phyloP scores from a whole-genome alignment of 1,140 invertebrate species.

The Lordiphosa clarofinis region DNA sequence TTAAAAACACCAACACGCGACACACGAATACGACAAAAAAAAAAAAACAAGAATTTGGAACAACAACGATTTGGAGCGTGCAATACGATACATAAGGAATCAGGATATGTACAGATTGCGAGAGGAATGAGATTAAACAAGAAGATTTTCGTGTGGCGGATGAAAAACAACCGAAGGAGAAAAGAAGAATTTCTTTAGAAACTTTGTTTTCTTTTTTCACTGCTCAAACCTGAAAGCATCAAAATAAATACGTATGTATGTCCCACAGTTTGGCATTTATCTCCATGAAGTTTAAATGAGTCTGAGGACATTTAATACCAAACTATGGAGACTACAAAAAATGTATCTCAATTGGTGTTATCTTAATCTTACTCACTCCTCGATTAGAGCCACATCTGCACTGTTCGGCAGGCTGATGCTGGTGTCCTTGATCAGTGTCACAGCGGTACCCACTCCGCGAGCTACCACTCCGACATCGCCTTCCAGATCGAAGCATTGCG shows the following conservation, averaged over 20 bases:
- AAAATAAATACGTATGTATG: no score
- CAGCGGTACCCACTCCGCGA: slow-evolving; percentile 95
- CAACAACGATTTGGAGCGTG: slow-evolving; percentile 45
- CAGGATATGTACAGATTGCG: slow-evolving; percentile 16
- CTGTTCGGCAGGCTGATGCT: slow-evolving; percentile 76
- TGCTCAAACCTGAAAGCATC: background rate
- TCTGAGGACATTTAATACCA: background rate
- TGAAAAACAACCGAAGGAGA: slow-evolving; percentile 58
- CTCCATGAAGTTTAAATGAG: no score
- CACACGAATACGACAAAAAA: slow-evolving; percentile 35
- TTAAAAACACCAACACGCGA: slow-evolving; percentile 34
- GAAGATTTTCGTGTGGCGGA: slow-evolving; percentile 38
- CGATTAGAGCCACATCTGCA: slow-evolving; percentile 80
- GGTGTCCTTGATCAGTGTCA: slow-evolving; percentile 85
- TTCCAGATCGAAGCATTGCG: slow-evolving; percentile 97
- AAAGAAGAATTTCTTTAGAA: slow-evolving; percentile 39
- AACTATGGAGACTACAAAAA: background rate
- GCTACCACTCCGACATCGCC: slow-evolving; percentile 97
- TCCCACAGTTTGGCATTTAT: no score
- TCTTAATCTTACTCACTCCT: slow-evolving; percentile 83
- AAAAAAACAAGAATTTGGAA: slow-evolving; percentile 34
- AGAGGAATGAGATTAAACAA: slow-evolving; percentile 44
- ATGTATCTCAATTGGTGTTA: background rate
- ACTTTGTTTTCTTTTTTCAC: slow-evolving; percentile 2
- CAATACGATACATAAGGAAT: slow-evolving; percentile 58